These are phyloP conservation scores for Dastarcus helophoroides DNA, from an alignment of 2,888 invertebrate species.

Conservation along the genomic window DNA sequence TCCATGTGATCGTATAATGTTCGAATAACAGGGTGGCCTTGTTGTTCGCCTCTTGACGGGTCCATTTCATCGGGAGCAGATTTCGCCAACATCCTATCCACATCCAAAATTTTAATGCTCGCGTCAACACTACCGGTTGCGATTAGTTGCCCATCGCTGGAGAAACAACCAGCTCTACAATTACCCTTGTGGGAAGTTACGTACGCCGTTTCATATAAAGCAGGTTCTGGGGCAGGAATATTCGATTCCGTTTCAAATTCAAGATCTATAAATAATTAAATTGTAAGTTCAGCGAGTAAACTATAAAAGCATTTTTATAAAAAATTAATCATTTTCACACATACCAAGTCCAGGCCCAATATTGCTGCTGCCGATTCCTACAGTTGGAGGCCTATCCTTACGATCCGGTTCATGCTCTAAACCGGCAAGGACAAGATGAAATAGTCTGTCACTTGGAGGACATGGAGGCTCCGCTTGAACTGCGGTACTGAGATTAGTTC, in stretches of 20 bases:
- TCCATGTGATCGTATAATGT: conserved; percentile 96
- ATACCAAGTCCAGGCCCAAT: conserved; percentile 55
- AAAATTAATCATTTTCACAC: no score
- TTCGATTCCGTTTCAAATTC: conserved; percentile 95
- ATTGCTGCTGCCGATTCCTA: conserved; percentile 49
- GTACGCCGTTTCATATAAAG: conserved; percentile 96
- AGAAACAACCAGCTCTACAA: conserved; percentile 93
- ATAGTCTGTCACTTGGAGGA: conserved; percentile 87
- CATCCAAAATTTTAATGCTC: conserved; percentile 97
- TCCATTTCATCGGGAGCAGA: conserved; percentile 87
- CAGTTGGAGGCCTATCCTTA: conserved; percentile 47
- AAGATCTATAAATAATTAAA: conserved; percentile 50
- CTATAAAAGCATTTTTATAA: conserved; percentile 1
- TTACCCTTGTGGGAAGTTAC: conserved; percentile 97
- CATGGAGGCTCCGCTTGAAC: conserved; percentile 89
- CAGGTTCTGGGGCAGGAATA: conserved; percentile 89
- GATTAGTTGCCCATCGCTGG: conserved; percentile 85
- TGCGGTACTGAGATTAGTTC: conserved; percentile 68
- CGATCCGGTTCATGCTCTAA: conserved; percentile 73
- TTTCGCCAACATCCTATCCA: conserved; percentile 97
- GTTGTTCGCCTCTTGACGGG: conserved; percentile 71
- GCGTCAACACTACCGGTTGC: conserved; percentile 98
- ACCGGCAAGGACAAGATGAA: conserved; percentile 77
- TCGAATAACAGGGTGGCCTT: conserved; percentile 95
- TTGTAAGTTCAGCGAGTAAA: not conserved